Conservation (phyloP, 2,797 vertebrate species). For the Eulemur albifrons region DNA sequence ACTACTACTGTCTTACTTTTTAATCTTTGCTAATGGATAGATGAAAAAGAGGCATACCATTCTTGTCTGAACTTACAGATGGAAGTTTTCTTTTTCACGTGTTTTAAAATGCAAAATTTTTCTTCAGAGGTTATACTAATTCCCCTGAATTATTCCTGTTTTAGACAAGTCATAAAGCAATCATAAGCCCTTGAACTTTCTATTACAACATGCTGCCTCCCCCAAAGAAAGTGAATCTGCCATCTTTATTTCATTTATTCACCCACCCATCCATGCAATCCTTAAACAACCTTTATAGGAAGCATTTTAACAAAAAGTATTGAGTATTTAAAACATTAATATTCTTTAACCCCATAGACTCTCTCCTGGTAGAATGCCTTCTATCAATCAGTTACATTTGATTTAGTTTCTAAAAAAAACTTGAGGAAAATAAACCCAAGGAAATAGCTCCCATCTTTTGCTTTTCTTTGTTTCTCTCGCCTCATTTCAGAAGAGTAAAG, state of each 20-base stretch:
- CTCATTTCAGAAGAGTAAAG: slow-evolving; percentile 47
- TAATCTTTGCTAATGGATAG: slow-evolving; percentile 41
- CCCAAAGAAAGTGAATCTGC: slow-evolving; percentile 4
- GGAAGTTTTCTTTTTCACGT: background rate
- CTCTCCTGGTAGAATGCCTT: background rate
- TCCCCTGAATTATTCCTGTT: slow-evolving; percentile 1
- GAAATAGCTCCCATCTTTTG: background rate
- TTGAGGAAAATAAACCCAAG: background rate
- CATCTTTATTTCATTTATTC: slow-evolving; percentile 47
- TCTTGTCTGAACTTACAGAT: slow-evolving; percentile 50
- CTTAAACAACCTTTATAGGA: slow-evolving; percentile 6
- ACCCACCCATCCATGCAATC: background rate
- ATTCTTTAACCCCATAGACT: background rate
- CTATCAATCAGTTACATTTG: background rate
- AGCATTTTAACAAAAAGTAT: slow-evolving; percentile 6
- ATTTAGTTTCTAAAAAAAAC: slow-evolving; percentile 33
- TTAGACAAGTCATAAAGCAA: slow-evolving; percentile 13
- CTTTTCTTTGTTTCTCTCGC: slow-evolving; percentile 59
- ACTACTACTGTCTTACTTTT: background rate
- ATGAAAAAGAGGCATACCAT: slow-evolving; percentile 47
- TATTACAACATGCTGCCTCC: background rate
- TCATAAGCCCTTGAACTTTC: background rate
- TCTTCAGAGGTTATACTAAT: slow-evolving; percentile 57
- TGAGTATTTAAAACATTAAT: background rate
- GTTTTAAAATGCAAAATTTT: slow-evolving; percentile 19